Evolutionary conservation across 2,113 vertebrate species (phyloP).

Genomic region (Cyphomyrus discorhynchus): DNA sequence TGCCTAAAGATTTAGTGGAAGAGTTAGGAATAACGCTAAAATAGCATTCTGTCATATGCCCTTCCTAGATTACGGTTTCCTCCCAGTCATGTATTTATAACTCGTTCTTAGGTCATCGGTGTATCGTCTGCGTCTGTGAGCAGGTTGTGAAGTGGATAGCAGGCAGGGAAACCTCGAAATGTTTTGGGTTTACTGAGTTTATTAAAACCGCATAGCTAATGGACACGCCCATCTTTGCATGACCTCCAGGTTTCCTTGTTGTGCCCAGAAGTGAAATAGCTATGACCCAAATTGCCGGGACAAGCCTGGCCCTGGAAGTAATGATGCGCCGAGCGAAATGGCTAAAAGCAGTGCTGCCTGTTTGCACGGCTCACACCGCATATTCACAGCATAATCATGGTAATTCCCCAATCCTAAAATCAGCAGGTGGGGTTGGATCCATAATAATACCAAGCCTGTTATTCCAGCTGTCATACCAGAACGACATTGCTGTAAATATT

Average conservation of each 20-base stretch:
- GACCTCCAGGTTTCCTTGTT: constrained; percentile 3
- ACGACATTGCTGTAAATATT: neutral
- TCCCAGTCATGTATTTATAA: neutral
- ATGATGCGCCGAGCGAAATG: neutral
- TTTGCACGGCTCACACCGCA: neutral
- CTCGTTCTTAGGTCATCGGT: neutral
- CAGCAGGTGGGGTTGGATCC: neutral
- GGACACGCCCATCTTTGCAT: neutral
- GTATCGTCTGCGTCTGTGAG: neutral
- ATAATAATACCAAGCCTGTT: neutral
- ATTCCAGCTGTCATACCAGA: neutral
- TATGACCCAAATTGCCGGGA: neutral
- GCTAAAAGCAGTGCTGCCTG: neutral
- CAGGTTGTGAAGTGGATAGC: neutral
- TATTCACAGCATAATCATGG: neutral
- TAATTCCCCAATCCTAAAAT: neutral
- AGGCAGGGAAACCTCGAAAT: neutral
- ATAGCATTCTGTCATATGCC: neutral
- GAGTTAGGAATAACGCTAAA: neutral
- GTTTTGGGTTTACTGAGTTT: neutral
- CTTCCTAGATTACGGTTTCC: neutral
- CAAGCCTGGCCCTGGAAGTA: neutral
- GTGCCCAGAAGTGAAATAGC: neutral
- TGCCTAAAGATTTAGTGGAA: neutral
- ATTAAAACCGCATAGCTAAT: neutral